These are phyloP conservation scores for Leptestheria dahalacensis DNA, from an alignment of 1,140 invertebrate genomes.

Conservation along the genomic window DNA sequence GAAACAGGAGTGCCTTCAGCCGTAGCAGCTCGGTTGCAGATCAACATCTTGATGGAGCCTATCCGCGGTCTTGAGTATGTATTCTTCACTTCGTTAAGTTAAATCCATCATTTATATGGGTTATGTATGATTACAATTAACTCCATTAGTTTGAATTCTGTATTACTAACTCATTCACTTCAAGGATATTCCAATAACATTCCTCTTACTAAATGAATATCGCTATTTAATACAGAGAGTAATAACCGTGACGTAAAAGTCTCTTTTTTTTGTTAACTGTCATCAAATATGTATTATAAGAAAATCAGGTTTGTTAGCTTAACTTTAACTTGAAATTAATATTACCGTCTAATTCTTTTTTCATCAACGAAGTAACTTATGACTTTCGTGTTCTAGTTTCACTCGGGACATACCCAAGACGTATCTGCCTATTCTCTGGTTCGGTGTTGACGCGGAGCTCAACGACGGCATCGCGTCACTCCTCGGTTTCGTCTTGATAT, in stretches of 20 bases:
- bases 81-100: background rate
- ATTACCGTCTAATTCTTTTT: too few relatives aligned
- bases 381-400: background rate
- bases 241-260: too few relatives aligned
- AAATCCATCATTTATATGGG: background rate
- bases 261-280: too few relatives aligned
- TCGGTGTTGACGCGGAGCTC: constrained; percentile 9
- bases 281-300: too few relatives aligned
- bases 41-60: constrained; percentile 60
- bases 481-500: constrained; percentile 2
- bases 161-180: too few relatives aligned
- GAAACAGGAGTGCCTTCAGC: constrained; percentile 57
- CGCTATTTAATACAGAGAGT: too few relatives aligned
- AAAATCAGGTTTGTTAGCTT: too few relatives aligned
- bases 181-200: background rate
- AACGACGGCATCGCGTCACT: constrained; percentile 4
- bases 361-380: too few relatives aligned
- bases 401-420: background rate
- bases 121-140: too few relatives aligned
- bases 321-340: too few relatives aligned
- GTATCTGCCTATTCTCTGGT: constrained; percentile 13
- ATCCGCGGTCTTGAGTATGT: constrained; percentile 35
- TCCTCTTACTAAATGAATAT: too few relatives aligned
- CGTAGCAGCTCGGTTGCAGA: constrained; percentile 58
- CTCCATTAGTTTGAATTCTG: too few relatives aligned